Conservation (phyloP, 2,113 vertebrate species). For the Martes martes region DNA sequence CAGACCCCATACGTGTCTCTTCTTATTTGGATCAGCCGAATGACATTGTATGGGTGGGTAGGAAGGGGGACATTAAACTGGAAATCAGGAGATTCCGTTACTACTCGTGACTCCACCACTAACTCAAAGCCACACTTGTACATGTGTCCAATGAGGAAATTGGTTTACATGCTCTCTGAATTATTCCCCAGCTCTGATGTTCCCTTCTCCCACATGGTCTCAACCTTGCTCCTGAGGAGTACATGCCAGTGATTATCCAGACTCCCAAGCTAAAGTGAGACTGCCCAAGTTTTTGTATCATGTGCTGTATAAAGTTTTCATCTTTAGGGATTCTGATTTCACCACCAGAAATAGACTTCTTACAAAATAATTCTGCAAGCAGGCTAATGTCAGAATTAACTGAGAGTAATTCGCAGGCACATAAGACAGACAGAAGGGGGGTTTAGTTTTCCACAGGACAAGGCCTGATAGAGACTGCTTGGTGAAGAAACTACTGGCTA, state of each 20-base stretch:
- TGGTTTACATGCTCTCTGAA: not conserved
- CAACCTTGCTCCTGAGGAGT: not conserved
- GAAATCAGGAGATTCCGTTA: not conserved
- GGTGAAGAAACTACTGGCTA: not conserved
- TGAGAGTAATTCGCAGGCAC: not conserved
- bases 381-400: not conserved
- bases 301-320: not conserved
- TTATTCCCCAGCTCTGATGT: not conserved
- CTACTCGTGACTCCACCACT: not conserved
- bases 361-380: not conserved
- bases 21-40: not conserved
- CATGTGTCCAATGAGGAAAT: not conserved
- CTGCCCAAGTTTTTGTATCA: not conserved
- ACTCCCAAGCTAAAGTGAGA: not conserved
- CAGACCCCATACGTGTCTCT: not conserved
- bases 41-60: not conserved
- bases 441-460: not conserved
- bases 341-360: not conserved
- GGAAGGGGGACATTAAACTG: not conserved
- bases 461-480: not conserved
- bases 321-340: not conserved
- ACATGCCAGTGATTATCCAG: not conserved
- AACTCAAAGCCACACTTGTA: not conserved
- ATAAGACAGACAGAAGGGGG: not conserved
- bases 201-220: not conserved